Conservation (phyloP, 2,888 invertebrate species). For the Dasysyrphus albostriatus region DNA sequence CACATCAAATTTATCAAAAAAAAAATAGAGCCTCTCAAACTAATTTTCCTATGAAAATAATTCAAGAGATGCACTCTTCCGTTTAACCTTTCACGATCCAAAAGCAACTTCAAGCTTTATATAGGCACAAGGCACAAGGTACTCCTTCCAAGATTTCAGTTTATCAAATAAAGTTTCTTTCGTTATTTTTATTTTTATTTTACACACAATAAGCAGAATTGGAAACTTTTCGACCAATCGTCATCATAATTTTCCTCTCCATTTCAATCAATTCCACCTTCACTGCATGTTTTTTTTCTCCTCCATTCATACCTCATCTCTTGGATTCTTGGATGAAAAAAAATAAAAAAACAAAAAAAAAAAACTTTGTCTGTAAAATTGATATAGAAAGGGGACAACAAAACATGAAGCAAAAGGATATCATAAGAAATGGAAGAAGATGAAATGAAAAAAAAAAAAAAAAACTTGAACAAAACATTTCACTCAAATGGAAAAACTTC, state of each 20-base stretch:
- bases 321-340: constrained; percentile 29
- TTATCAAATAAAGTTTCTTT: constrained; percentile 29
- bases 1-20: not conserved
- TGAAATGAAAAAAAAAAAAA: constrained; percentile 2
- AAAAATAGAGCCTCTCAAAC: constrained; percentile 17
- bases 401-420: constrained; percentile 20
- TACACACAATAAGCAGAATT: constrained; percentile 56
- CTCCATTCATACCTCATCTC: not conserved
- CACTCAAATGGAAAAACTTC: constrained; percentile 75
- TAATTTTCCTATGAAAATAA: constrained; percentile 13
- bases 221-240: constrained; percentile 69
- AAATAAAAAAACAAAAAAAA: constrained; percentile 5
- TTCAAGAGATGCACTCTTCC: constrained; percentile 64
- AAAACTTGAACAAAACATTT: constrained; percentile 67
- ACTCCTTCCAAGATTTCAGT: not conserved
- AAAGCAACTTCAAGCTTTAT: not conserved
- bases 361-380: constrained; percentile 64
- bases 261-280: constrained; percentile 74
- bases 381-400: constrained; percentile 30
- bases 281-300: constrained; percentile 15
- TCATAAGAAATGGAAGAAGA: constrained; percentile 1
- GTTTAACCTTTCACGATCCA: constrained; percentile 50
- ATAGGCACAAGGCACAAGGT: not conserved
- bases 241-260: constrained; percentile 74
- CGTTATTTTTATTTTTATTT: not conserved